Conservation (phyloP, 2,797 vertebrate species). For the Coranthus polyacanthus region DNA sequence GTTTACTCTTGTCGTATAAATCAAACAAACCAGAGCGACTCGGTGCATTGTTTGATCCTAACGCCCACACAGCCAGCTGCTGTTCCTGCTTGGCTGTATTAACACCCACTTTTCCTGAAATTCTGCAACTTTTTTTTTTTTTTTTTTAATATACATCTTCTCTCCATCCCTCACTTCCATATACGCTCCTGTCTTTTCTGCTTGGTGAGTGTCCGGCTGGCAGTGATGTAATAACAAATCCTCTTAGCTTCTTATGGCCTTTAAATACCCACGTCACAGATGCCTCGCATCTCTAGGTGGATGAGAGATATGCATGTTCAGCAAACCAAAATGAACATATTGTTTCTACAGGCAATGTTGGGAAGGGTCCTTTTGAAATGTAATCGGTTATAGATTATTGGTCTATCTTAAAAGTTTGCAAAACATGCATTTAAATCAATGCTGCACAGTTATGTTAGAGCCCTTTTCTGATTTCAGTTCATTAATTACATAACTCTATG, state of each 20-base stretch:
- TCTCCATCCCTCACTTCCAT: slow-evolving; percentile 5
- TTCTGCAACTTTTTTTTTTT: slow-evolving; percentile 15
- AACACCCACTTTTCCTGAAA: slow-evolving; percentile 35
- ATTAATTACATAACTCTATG: too few species aligned
- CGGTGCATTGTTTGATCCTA: slow-evolving; percentile 32
- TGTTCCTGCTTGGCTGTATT: slow-evolving; percentile 35
- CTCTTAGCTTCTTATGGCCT: slow-evolving; percentile 86
- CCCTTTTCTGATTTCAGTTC: too few species aligned
- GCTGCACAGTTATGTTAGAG: too few species aligned
- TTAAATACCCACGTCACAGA: slow-evolving; percentile 82
- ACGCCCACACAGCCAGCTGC: slow-evolving; percentile 73
- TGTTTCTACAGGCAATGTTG: not conserved
- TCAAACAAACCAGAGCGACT: slow-evolving; percentile 31
- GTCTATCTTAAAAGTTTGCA: too few species aligned
- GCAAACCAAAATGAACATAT: not conserved
- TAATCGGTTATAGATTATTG: too few species aligned
- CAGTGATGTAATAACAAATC: slow-evolving; percentile 86
- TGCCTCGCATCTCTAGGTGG: slow-evolving; percentile 51
- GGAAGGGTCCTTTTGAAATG: too few species aligned
- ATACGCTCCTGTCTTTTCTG: slow-evolving; percentile 18
- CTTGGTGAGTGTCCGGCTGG: slow-evolving; percentile 52
- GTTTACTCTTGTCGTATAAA: slow-evolving; percentile 41
- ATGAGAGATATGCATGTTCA: slow-evolving; percentile 11
- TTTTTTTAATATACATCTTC: slow-evolving; percentile 33
- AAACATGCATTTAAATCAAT: too few species aligned